These are phyloP conservation scores for Tringa solitaria DNA, from an alignment of 2,113 vertebrate species.

Conservation along the genomic window DNA sequence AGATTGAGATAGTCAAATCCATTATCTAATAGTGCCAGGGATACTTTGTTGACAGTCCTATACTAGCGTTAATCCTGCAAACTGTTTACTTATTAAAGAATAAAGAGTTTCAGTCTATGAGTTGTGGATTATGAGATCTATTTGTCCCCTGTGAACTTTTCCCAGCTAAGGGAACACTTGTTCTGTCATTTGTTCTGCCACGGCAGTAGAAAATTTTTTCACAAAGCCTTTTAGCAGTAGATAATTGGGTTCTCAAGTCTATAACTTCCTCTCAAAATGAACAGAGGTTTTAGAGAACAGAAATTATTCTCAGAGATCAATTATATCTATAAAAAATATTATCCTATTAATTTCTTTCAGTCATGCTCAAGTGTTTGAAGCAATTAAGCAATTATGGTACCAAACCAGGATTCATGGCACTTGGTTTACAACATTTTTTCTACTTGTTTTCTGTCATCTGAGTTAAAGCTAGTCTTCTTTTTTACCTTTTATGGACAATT, in stretches of 20 bases:
- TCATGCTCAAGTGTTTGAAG: neutral
- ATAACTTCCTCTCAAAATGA: neutral
- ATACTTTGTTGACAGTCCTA: neutral
- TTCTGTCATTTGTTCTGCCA: neutral
- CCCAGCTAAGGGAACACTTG: fast-evolving
- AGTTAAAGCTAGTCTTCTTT: neutral
- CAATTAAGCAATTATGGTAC: neutral
- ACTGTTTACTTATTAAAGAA: neutral
- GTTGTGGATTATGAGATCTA: neutral
- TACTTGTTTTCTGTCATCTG: neutral
- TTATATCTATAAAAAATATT: neutral
- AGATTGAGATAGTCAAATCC: neutral
- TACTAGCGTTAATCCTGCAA: neutral
- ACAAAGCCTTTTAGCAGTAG: neutral
- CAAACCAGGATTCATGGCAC: neutral
- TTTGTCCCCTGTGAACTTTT: neutral
- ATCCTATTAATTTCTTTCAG: neutral
- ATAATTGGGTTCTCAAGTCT: neutral
- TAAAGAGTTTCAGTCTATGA: neutral
- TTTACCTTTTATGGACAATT: neutral
- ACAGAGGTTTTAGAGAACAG: neutral
- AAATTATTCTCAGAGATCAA: neutral
- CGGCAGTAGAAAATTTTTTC: neutral
- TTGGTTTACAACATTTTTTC: neutral
- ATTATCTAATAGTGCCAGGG: neutral